Evolutionary conservation across 2,888 invertebrate species (phyloP).

Genomic region (Epinotia bilunana): DNA sequence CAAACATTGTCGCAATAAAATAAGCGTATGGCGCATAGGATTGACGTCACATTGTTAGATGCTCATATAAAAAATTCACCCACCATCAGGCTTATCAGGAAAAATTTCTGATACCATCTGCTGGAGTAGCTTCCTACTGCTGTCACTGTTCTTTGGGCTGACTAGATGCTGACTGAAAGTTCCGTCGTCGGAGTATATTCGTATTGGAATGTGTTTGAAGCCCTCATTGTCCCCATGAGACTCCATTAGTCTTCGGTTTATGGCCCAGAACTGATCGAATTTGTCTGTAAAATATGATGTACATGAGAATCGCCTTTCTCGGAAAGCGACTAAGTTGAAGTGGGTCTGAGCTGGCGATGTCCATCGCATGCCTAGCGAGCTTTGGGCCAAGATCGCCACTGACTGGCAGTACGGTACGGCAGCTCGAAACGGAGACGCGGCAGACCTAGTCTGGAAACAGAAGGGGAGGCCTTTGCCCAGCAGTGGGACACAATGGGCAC

Average conservation of each 20-base stretch:
- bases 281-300: conserved; percentile 87
- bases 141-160: conserved; percentile 90
- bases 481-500: too few relatives aligned
- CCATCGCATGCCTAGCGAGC: too few relatives aligned
- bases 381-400: too few relatives aligned
- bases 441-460: too few relatives aligned
- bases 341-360: too few relatives aligned
- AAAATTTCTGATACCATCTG: conserved; percentile 89
- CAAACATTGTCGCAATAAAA: too few relatives aligned
- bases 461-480: too few relatives aligned
- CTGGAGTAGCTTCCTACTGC: conserved; percentile 88
- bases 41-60: background rate
- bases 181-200: conserved; percentile 90
- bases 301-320: background rate
- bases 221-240: conserved; percentile 90
- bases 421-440: too few relatives aligned
- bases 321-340: too few relatives aligned
- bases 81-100: conserved; percentile 82
- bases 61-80: conserved; percentile 33
- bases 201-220: conserved; percentile 95
- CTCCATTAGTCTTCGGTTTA: conserved; percentile 98
- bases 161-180: conserved; percentile 90
- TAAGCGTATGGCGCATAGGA: too few relatives aligned
- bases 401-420: too few relatives aligned
- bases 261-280: conserved; percentile 99